phyloP scores from a whole-genome alignment of 2,888 invertebrate species.

The Orthosia gothica region DNA sequence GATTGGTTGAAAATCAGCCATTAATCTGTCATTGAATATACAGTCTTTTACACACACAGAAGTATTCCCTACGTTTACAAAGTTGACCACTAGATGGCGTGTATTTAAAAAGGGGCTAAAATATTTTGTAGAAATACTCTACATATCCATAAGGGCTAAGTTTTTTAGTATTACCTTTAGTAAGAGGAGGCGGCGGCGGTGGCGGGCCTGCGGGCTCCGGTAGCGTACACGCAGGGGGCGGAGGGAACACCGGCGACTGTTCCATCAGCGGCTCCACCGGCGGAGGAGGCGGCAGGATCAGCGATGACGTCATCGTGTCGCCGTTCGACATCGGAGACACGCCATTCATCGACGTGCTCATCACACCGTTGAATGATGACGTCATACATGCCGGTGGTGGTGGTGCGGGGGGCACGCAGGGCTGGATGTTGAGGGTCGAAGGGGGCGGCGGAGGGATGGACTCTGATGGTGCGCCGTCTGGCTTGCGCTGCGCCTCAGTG shows the following conservation, averaged over 20 bases:
- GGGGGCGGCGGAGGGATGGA: conserved; percentile 85
- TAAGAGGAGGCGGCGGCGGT: conserved; percentile 92
- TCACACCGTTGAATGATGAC: conserved; percentile 68
- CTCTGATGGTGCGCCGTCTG: conserved; percentile 88
- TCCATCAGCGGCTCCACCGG: conserved; percentile 71
- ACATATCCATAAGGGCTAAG: no score
- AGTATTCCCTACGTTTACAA: no score
- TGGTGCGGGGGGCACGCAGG: conserved; percentile 77
- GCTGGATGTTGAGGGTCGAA: conserved; percentile 80
- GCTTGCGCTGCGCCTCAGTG: conserved; percentile 85
- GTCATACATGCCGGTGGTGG: conserved; percentile 75
- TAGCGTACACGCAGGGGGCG: conserved; percentile 90
- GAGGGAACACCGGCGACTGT: conserved; percentile 82
- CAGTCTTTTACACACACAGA: no score
- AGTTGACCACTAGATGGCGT: no score
- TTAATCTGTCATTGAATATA: no score
- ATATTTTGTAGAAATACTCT: no score
- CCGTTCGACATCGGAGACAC: conserved; percentile 73
- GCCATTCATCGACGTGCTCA: conserved; percentile 67
- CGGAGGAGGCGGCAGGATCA: conserved; percentile 82
- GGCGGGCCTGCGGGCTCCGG: conserved; percentile 95
- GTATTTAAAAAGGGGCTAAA: no score
- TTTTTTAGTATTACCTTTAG: conserved; percentile 80
- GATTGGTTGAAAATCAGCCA: no score
- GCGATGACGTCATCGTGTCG: conserved; percentile 79